Evolutionary conservation across 2,113 vertebrate genomes (phyloP), one percentile per base, ranked within the genome.

Genomic region (Cairina moschata): DNA sequence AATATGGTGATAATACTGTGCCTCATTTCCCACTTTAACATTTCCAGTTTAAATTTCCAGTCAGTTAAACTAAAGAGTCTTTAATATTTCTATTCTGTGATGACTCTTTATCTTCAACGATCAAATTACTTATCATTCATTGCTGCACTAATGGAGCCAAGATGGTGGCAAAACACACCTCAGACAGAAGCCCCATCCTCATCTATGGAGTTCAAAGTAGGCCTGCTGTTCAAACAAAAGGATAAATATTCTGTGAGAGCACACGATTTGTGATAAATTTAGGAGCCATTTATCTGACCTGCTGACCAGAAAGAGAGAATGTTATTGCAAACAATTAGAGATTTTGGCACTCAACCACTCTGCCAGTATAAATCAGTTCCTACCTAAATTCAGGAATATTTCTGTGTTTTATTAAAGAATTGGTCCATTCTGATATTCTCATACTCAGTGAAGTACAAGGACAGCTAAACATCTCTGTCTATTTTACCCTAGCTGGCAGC

Each of bases 11-110:
- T 78, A 80, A 83, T 40, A 73, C 29, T 63, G 46, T 91, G 52
- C 46, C 52, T 90, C 60, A 60, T 91, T 96, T 93, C 52, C 73
- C 42, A 68, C 3, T 52, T 91, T 69, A 95, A 90, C 56, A 56
- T 90, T 46, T 60, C 83, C 77, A 29, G 59, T 78, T 94, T 88
- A 71, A 95, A 86, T 95, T 93, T 91, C 52, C 85, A 83, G 62
- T 58, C 44, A 58, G 68, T 88, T 86, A 91, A 96, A 90, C 68
- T 60, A 62, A 83, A 91, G 63, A 31, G 42, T 44, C 71, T 71
- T 95, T 75, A 94, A 62, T 93, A 88, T 80, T 86, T 95, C 74
- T 91, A 90, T 38, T 63, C 65, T 74, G 7, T 90, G 32, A 48
- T 68, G 54, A 34, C 48, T 86, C 38, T 91, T 91, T 86, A 93